Evolutionary conservation across 2,888 invertebrate species (phyloP).

Genomic region (Choristoneura rosaceana): DNA sequence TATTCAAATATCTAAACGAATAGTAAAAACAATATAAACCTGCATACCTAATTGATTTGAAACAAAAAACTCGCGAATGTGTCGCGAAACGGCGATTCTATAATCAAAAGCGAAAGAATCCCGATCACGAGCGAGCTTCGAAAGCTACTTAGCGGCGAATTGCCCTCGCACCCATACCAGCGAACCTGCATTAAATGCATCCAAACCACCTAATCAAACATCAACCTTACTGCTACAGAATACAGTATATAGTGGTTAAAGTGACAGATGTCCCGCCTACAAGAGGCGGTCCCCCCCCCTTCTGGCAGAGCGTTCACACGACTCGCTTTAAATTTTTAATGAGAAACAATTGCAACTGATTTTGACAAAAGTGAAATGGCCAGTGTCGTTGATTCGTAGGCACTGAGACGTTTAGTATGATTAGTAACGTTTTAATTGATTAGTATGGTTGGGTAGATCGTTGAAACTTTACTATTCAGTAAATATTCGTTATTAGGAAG

Average conservation of each 20-base stretch:
- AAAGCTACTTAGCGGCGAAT: conserved; percentile 77
- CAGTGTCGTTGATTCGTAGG: conserved; percentile 47
- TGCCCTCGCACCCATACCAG: conserved; percentile 70
- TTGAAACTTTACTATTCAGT: neutral
- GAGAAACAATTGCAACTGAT: conserved; percentile 71
- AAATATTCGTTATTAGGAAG: too few relatives aligned
- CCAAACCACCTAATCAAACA: conserved; percentile 39
- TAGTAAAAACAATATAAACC: conserved; percentile 6
- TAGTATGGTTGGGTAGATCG: neutral
- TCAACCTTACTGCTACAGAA: conserved; percentile 37
- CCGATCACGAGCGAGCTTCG: conserved; percentile 64
- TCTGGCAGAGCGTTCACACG: conserved; percentile 76
- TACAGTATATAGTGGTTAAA: conserved; percentile 56
- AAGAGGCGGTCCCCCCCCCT: conserved; percentile 80
- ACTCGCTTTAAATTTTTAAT: conserved; percentile 83
- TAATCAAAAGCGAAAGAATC: conserved; percentile 62
- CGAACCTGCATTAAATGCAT: conserved; percentile 76
- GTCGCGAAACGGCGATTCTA: conserved; percentile 36
- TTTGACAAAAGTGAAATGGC: conserved; percentile 73
- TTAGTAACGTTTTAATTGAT: neutral
- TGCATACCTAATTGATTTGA: conserved; percentile 20
- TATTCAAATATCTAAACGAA: neutral
- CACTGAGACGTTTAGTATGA: neutral
- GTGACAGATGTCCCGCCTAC: conserved; percentile 71
- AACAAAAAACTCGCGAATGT: conserved; percentile 41